Evolutionary conservation across 1,140 invertebrate genomes (phyloP).

Genomic region (Hormaphis cornu): DNA sequence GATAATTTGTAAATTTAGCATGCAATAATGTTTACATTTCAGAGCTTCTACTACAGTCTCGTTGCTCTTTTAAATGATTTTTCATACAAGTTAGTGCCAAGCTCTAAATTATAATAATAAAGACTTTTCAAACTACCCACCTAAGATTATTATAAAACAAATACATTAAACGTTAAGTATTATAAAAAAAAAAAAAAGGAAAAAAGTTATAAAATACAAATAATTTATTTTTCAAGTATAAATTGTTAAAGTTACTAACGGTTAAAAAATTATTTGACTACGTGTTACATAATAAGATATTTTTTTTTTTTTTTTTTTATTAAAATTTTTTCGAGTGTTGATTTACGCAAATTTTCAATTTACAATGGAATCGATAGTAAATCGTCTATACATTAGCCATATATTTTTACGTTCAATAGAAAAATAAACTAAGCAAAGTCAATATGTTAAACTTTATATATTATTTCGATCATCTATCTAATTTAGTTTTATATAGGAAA

Average conservation of each 20-base stretch:
- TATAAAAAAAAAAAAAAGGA: slow-evolving; percentile 11
- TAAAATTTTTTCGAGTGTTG: slow-evolving; percentile 17
- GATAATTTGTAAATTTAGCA: slow-evolving; percentile 24
- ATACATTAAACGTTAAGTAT: no score
- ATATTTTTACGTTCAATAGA: slow-evolving; percentile 18
- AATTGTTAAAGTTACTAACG: slow-evolving; percentile 28
- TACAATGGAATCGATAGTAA: not conserved
- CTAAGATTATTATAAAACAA: slow-evolving; percentile 22
- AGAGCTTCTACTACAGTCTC: slow-evolving; percentile 24
- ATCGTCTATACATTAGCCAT: slow-evolving; percentile 11
- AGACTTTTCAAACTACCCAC: slow-evolving; percentile 17
- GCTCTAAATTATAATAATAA: slow-evolving; percentile 22
- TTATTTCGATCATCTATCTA: not conserved
- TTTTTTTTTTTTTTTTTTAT: not conserved
- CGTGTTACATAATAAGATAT: not conserved
- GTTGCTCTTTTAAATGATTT: slow-evolving; percentile 10
- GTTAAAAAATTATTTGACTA: slow-evolving; percentile 22
- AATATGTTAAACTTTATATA: slow-evolving; percentile 22
- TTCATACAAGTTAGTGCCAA: slow-evolving; percentile 32
- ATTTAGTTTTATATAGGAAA: slow-evolving; percentile 9
- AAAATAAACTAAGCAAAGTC: slow-evolving; percentile 32
- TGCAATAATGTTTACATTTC: slow-evolving; percentile 21
- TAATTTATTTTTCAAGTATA: slow-evolving; percentile 20
- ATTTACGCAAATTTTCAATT: slow-evolving; percentile 4
- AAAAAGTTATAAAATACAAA: slow-evolving; percentile 27